These are phyloP conservation scores for Mystacides longicornis DNA, from an alignment of 2,888 invertebrate species.

Conservation along the genomic window DNA sequence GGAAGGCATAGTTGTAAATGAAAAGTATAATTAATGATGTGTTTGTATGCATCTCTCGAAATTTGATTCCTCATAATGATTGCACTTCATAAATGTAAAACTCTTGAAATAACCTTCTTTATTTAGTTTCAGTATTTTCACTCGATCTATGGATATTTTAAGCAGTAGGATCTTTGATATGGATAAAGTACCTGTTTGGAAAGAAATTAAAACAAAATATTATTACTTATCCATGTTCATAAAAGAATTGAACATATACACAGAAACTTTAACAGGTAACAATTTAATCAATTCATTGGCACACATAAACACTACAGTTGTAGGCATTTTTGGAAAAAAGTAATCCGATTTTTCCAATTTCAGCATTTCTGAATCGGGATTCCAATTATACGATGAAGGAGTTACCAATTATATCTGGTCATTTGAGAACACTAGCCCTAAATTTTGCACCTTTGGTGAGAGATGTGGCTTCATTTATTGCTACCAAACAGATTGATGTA, in stretches of 20 bases:
- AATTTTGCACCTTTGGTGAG: constrained; percentile 17
- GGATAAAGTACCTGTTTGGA: constrained; percentile 32
- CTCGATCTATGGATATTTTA: constrained; percentile 33
- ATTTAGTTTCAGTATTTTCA: constrained; percentile 19
- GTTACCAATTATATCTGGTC: constrained; percentile 17
- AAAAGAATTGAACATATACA: constrained; percentile 33
- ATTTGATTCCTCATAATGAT: no score
- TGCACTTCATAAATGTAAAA: no score
- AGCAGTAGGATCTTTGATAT: constrained; percentile 37
- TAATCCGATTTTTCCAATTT: constrained; percentile 6
- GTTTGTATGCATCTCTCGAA: no score
- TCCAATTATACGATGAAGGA: constrained; percentile 15
- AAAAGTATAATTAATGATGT: no score
- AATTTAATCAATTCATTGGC: no score
- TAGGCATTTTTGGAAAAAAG: background rate
- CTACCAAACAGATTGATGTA: constrained; percentile 18
- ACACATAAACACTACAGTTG: no score
- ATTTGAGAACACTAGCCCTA: constrained; percentile 11
- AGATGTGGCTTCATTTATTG: constrained; percentile 18
- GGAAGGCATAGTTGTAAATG: no score
- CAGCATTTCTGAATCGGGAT: constrained; percentile 18
- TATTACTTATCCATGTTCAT: constrained; percentile 32
- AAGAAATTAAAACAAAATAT: constrained; percentile 34
- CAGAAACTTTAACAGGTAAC: constrained; percentile 36
- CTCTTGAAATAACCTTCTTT: background rate